Base-by-base conservation (phyloP, 2,888 invertebrate genomes). In the Sarcophaga caerulescens region DNA sequence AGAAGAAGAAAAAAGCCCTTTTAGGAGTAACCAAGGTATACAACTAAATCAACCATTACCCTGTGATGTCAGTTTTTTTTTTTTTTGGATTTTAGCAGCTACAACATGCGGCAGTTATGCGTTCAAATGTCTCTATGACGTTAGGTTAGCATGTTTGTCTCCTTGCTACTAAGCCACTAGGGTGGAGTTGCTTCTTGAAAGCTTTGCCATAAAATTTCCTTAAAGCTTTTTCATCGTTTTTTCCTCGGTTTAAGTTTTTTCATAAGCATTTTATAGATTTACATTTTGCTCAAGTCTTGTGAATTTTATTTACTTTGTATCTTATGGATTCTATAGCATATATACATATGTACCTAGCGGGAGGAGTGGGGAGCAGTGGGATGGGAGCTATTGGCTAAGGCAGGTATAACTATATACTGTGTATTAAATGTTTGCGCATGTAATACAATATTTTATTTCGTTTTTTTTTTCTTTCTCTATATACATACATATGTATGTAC, bases 101-200 rank as follows among this genome's bases (percentile, higher is more conserved):
- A 62, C 25, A 71, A 71, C 12, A 59, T 71, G 25, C 68, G 19
- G 14, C 63, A 70, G 62, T 47, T 52, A 12, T 52, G 62, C 14
- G 35, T 45, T 68, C 3, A 62, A 14, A 71, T 78, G 25, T 19
- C 17, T 19, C 17, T 52, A 75, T 14, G 59, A 74, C 21, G 45
- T 12, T 52, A 12, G 52, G 52, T 52, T 17, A 17, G 14, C 1
- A 14, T 52, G 52, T 52, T 52, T 17, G 52, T 52, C 19, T 75
- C 35, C 21, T 17, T 68, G 8, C 11, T 52, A 10, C 25, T 19
- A 14, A 35, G 12, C 10, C 75, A 66, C 57, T 52, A 75, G 84
- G 84, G 84, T 84, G 84, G 79, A 84, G 79, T 80, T 71, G 73
- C 63, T 79, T 74, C 57, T 44, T 44, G 10, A 66, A 44, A 84